phyloP scores from a whole-genome alignment of 23 tunicate species.

The Ciona savignyi region DNA sequence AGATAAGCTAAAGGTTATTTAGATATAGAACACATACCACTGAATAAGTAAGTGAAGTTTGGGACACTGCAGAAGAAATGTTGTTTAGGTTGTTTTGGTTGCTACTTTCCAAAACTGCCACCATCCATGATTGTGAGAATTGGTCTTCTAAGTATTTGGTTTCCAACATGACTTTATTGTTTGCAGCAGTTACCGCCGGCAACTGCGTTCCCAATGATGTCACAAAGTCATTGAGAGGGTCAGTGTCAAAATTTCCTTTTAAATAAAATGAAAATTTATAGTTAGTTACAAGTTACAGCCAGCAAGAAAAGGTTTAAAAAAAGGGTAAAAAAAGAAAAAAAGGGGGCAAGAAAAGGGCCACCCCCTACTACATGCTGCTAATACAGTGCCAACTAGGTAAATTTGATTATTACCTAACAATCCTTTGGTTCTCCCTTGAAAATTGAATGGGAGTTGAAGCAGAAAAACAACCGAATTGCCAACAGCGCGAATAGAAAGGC shows the following conservation, averaged over 20 bases:
- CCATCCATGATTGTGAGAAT: constrained; percentile 29
- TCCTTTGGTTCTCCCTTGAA: constrained; percentile 18
- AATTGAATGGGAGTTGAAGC: constrained; percentile 21
- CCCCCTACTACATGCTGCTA: too few species aligned
- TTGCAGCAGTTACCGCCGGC: not conserved
- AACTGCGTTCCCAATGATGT: constrained; percentile 37
- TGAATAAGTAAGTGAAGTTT: too few species aligned
- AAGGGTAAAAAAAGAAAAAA: too few species aligned
- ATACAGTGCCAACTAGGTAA: too few species aligned
- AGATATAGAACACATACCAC: too few species aligned
- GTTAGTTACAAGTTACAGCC: too few species aligned
- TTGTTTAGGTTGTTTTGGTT: too few species aligned
- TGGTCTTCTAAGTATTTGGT: constrained; percentile 30
- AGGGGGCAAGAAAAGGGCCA: too few species aligned
- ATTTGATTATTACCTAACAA: constrained; percentile 41
- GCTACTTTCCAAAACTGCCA: not conserved
- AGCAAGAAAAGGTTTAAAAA: too few species aligned
- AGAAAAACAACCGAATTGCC: constrained; percentile 26
- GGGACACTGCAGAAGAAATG: too few species aligned
- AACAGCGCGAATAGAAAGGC: constrained; percentile 24
- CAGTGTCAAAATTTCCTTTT: constrained; percentile 63
- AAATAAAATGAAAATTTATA: too few species aligned
- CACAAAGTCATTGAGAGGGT: constrained; percentile 52
- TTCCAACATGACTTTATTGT: constrained; percentile 6
- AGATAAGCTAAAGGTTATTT: too few species aligned